Conservation (phyloP, 35 echinoderm and acorn worm species). For the Apostichopus parvimensis region DNA sequence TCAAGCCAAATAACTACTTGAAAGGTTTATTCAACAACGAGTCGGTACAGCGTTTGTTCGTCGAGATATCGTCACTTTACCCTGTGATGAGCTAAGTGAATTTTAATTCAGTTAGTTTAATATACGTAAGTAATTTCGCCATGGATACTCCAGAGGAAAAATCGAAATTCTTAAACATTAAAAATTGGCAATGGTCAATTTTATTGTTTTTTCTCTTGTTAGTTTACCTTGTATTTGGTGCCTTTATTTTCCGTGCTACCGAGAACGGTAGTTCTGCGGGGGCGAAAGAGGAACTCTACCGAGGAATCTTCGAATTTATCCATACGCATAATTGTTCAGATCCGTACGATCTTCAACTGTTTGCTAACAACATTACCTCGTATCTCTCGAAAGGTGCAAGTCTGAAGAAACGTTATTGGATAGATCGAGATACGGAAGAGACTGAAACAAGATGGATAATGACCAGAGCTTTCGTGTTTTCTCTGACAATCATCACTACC, state of each 20-base stretch:
- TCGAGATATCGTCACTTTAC: no score
- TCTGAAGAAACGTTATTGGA: conserved; percentile 14
- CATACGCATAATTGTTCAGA: neutral
- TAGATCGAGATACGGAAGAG: neutral
- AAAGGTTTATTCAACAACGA: no score
- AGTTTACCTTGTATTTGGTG: neutral
- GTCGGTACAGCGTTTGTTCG: no score
- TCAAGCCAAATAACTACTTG: no score
- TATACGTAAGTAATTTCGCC: no score
- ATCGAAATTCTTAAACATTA: neutral
- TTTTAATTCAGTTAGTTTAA: no score
- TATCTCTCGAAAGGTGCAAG: conserved; percentile 2
- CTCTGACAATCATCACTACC: conserved; percentile 29
- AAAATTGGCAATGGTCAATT: conserved; percentile 21
- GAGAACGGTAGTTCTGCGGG: neutral
- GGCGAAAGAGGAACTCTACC: neutral
- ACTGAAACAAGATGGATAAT: conserved; percentile 18
- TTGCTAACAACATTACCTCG: neutral
- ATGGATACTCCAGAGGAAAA: neutral
- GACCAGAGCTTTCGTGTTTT: conserved; percentile 21
- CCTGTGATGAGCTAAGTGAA: no score
- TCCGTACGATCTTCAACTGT: neutral
- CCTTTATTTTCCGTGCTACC: conserved; percentile 27
- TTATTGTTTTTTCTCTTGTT: neutral
- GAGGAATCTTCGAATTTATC: neutral